These are phyloP conservation scores for Corbicula japonica DNA, from an alignment of 2,888 invertebrate genomes.

Conservation along the genomic window DNA sequence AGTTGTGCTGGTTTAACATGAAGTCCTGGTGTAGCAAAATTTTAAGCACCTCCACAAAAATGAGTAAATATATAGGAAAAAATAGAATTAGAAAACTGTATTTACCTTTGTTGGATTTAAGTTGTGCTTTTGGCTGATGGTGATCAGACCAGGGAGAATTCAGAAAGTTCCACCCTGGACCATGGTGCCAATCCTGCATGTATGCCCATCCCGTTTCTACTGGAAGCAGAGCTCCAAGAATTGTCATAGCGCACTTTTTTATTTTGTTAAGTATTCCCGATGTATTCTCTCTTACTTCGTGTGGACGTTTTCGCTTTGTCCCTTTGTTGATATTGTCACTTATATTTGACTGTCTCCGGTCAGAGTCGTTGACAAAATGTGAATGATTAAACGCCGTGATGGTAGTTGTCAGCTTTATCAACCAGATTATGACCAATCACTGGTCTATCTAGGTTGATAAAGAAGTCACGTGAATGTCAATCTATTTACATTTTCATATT, in stretches of 20 bases:
- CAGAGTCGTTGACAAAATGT: not conserved
- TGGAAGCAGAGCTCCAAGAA: constrained; percentile 22
- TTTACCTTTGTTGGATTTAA: too few relatives aligned
- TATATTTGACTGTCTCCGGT: not conserved
- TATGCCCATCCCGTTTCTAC: constrained; percentile 22
- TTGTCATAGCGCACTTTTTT: constrained; percentile 45
- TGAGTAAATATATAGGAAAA: not conserved
- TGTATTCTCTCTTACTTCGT: not conserved
- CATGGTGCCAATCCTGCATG: constrained; percentile 20
- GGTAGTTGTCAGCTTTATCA: constrained; percentile 25
- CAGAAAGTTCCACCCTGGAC: not conserved
- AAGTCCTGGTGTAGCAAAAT: too few relatives aligned
- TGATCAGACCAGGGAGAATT: not conserved
- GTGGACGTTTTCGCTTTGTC: constrained; percentile 21
- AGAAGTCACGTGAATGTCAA: constrained; percentile 26
- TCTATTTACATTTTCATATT: constrained; percentile 11
- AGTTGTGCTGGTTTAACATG: too few relatives aligned
- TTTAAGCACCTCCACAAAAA: too few relatives aligned
- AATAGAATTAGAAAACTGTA: too few relatives aligned
- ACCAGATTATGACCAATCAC: constrained; percentile 41
- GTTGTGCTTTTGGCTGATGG: not conserved
- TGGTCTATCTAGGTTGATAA: constrained; percentile 49
- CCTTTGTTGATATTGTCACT: constrained; percentile 8
- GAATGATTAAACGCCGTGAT: constrained; percentile 23
- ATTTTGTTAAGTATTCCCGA: constrained; percentile 10